A percentile compares a stretch with the other conserved stretches of the same genome.
phyloP scores from a whole-genome alignment of 2,113 vertebrate species.

The Phylloscopus whistleri region DNA sequence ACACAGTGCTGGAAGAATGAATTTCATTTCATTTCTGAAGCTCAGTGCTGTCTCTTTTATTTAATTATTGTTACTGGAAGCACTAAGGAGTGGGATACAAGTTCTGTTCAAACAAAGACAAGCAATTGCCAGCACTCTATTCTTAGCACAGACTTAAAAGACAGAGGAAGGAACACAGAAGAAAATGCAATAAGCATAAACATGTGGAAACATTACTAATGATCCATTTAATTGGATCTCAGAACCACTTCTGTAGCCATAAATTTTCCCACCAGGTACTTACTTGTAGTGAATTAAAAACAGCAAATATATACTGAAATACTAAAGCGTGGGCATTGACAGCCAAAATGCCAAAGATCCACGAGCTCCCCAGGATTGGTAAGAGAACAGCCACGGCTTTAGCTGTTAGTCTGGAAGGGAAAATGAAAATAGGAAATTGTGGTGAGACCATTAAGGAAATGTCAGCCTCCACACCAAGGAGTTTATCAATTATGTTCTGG shows the following conservation, averaged over 20 bases:
- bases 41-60: not conserved
- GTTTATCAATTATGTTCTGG: not conserved
- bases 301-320: slow-evolving; percentile 94
- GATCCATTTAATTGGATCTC: not conserved
- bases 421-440: not conserved
- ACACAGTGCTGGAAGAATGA: not conserved
- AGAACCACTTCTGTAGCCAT: not conserved
- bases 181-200: not conserved
- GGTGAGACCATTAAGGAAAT: not conserved
- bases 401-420: slow-evolving; percentile 80
- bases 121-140: not conserved
- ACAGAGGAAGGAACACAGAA: not conserved
- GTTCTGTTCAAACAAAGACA: not conserved
- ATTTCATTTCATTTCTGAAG: not conserved
- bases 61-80: not conserved
- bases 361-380: slow-evolving; percentile 93
- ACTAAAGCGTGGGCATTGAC: slow-evolving; percentile 83
- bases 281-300: slow-evolving; percentile 94
- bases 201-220: not conserved
- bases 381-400: slow-evolving; percentile 94
- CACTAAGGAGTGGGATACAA: not conserved
- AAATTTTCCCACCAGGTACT: not conserved
- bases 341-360: slow-evolving; percentile 93
- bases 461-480: not conserved
- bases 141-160: not conserved